Evolutionary conservation across 2,113 vertebrate species (phyloP), one percentile per base, ranked within the genome.

Genomic region (Gopherus flavomarginatus): DNA sequence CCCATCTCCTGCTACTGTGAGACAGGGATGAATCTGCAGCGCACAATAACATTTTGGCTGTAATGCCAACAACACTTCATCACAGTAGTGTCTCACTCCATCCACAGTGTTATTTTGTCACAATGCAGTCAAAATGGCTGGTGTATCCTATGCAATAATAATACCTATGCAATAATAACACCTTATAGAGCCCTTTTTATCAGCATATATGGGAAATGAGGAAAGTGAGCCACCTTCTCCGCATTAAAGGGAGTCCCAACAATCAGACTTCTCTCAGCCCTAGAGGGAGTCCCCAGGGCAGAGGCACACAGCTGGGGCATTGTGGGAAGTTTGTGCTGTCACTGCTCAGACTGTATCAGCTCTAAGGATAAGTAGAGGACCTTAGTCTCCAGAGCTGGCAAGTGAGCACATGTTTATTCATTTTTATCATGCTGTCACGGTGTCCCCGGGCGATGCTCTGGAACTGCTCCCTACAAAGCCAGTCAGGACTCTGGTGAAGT

Each of bases 361-460:
- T 72, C 17, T 26, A 44, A 78, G 42, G 42, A 47, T 78, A 78
- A 78, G 22, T 11, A 47, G 42, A 78, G n/a, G 26, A 47, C 75
- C 42, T 78, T 44, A 47, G 11, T 26, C 38, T 47, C 11, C 26
- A 47, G 75, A 78, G 54, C 79, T 72, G 65, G 38, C 35, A 69
- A 69, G 57, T 62, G 27, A 62, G 5, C 57, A 27, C 0, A 0
- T 0, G 3, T n/a, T 75, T 27, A 24, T 50, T 0, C 0, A 57
- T 27, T 6, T n/a, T 44, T 4, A 22, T 5, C 1, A 0, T 26
- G 24, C 4, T n/a, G 50, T 50, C 50, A 50, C 50, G 4, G 50
- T 16, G 50, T 50, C 2, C 50, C 50, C 13, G 13, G 14, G 13
- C 4, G 13, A 50, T 50, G 50, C 50, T 50, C 50, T 50, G 50